Percentiles rank a stretch among this genome's conserved stretches.
Evolutionary conservation across 2,113 vertebrate genomes (phyloP).

Genomic region (Cepphus grylle): DNA sequence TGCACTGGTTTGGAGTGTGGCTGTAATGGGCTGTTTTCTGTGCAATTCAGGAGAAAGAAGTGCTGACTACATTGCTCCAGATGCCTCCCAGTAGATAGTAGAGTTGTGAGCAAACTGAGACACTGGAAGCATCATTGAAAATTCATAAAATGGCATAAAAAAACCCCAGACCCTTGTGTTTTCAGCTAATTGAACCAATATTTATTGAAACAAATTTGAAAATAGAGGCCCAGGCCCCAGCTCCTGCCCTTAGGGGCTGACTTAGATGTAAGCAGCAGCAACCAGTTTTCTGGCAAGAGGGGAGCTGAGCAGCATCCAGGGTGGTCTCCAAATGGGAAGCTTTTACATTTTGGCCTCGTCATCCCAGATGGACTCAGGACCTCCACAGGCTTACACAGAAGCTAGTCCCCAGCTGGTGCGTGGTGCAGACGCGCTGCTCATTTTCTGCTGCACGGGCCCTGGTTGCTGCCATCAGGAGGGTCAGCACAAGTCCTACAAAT

Average conservation of each 20-base stretch:
- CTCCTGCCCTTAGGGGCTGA: background rate
- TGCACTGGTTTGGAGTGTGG: background rate
- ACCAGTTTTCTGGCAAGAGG: background rate
- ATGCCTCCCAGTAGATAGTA: background rate
- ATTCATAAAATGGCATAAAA: background rate
- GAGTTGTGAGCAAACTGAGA: background rate
- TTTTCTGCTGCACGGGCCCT: background rate
- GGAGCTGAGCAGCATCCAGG: background rate
- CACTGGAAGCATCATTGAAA: background rate
- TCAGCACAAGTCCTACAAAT: background rate
- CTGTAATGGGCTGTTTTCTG: background rate
- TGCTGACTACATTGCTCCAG: background rate
- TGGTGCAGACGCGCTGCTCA: background rate
- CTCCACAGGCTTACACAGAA: background rate
- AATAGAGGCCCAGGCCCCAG: too few species aligned
- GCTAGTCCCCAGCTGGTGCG: constrained; percentile 26
- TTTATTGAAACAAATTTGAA: background rate
- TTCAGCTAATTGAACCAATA: background rate
- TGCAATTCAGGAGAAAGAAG: background rate
- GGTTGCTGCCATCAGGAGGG: background rate
- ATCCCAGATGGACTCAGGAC: background rate
- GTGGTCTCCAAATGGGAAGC: background rate
- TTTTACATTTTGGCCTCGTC: background rate
- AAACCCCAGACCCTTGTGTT: rapidly evolving
- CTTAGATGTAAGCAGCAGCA: background rate